A percentile compares a stretch with the other conserved stretches of the same genome.
Conservation (phyloP, 2,888 invertebrate genomes). For the Pinctada fucata region DNA sequence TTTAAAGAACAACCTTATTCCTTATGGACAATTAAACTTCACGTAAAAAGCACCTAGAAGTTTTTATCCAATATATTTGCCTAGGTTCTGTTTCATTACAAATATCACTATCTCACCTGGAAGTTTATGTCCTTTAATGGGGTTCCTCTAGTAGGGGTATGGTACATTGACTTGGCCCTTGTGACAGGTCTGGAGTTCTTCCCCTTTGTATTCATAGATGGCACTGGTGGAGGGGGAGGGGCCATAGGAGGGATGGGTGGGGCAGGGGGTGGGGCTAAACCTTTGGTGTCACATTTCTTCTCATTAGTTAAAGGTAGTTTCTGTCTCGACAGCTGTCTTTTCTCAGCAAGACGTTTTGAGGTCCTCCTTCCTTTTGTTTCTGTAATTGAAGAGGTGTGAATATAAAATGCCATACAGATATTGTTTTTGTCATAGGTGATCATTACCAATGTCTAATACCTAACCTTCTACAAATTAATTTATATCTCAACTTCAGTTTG, state of each 20-base stretch:
- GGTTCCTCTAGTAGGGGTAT: slow-evolving; percentile 27
- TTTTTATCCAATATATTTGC: too few relatives aligned
- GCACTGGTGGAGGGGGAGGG: slow-evolving; percentile 51
- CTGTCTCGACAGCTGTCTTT: slow-evolving; percentile 31
- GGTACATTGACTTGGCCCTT: background rate
- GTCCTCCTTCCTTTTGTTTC: slow-evolving; percentile 56
- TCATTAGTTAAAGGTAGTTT: slow-evolving; percentile 15
- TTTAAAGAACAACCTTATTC: background rate
- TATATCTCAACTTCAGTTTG: background rate
- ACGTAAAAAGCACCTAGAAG: too few relatives aligned
- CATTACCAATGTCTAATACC: too few relatives aligned
- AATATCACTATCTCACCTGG: slow-evolving; percentile 18
- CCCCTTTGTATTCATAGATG: slow-evolving; percentile 8
- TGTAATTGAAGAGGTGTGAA: slow-evolving; percentile 33
- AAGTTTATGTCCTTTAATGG: slow-evolving; percentile 48
- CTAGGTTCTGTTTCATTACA: background rate
- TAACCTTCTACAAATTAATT: background rate
- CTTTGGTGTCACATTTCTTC: slow-evolving; percentile 15
- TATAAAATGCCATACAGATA: background rate
- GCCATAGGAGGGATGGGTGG: slow-evolving; percentile 49
- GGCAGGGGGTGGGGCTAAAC: background rate
- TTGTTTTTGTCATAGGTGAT: too few relatives aligned
- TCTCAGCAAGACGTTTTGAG: slow-evolving; percentile 55
- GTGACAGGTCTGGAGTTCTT: slow-evolving; percentile 11
- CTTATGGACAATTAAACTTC: background rate